These are phyloP conservation scores for Cossypha polioptera DNA, from an alignment of 2,797 vertebrate genomes.

Conservation along the genomic window DNA sequence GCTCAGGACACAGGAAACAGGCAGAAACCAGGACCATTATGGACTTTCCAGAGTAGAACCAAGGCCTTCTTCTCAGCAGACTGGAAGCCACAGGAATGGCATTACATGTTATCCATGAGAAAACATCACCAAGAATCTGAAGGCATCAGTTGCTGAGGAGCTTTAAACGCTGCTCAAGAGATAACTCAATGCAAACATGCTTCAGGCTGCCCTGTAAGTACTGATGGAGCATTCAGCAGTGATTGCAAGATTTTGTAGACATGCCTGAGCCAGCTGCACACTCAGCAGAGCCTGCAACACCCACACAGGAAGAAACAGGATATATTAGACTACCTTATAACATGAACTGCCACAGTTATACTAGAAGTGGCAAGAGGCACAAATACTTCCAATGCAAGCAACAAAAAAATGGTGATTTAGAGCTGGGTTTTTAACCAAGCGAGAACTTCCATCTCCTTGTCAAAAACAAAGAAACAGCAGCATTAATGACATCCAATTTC, in stretches of 20 bases:
- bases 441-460: neutral
- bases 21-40: neutral
- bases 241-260: neutral
- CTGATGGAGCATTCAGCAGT: neutral
- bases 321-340: neutral
- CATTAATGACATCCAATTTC: neutral
- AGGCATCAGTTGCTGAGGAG: neutral
- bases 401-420: accelerated
- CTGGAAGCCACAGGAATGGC: neutral
- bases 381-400: neutral
- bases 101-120: neutral
- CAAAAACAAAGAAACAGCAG: neutral
- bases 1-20: neutral
- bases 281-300: neutral
- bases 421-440: neutral
- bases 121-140: neutral
- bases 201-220: neutral
- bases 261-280: neutral
- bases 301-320: neutral
- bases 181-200: neutral
- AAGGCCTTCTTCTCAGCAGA: neutral
- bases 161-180: neutral
- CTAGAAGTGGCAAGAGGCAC: neutral
- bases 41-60: neutral
- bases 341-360: neutral